Evolutionary conservation across 2,113 vertebrate species (phyloP).

Genomic region (Podarcis muralis): DNA sequence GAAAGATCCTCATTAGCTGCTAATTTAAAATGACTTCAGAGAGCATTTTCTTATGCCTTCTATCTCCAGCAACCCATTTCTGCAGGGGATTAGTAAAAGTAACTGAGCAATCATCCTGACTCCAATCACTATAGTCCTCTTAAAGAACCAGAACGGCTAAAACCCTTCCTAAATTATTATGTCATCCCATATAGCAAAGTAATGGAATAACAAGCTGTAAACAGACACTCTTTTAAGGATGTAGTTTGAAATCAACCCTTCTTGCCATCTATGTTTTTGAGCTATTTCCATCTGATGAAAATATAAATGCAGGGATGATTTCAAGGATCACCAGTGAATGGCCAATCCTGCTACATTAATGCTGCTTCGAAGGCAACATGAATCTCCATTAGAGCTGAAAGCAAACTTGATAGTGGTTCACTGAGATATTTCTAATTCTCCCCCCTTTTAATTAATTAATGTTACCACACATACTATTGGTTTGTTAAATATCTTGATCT

Average conservation of each 20-base stretch:
- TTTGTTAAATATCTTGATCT: not conserved
- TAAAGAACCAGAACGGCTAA: not conserved
- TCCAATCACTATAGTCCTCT: not conserved
- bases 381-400: not conserved
- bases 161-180: not conserved
- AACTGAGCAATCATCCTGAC: not conserved
- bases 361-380: not conserved
- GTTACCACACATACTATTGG: not conserved
- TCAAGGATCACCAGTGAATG: no score
- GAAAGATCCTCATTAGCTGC: slow-evolving; percentile 7
- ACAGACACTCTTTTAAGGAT: not conserved
- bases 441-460: not conserved
- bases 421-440: not conserved
- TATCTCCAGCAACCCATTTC: slow-evolving; percentile 34
- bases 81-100: slow-evolving; percentile 32
- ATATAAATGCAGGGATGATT: not conserved
- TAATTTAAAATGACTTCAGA: slow-evolving; percentile 28
- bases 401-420: not conserved
- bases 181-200: not conserved
- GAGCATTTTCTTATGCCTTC: slow-evolving; percentile 24
- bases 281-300: not conserved
- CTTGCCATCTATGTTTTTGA: not conserved
- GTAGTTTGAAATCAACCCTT: not conserved
- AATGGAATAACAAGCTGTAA: not conserved
- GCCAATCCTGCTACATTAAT: no score